Evolutionary conservation across 2,797 vertebrate species (phyloP).

Genomic region (Cyprinodon diabolis): DNA sequence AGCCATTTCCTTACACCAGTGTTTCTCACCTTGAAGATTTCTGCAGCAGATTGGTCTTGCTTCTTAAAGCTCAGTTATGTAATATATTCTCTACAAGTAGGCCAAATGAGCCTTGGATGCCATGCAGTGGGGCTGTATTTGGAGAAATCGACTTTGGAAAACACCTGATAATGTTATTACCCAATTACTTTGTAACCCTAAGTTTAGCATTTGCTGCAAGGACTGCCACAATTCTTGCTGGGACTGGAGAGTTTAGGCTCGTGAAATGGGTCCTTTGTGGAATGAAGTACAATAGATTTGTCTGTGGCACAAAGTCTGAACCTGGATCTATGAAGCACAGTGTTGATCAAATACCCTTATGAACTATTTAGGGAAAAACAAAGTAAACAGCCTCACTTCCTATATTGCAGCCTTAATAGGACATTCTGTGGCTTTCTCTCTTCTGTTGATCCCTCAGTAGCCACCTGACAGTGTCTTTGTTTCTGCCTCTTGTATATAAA

Average conservation of each 20-base stretch:
- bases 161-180: constrained; percentile 13
- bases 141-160: constrained; percentile 3
- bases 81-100: constrained; percentile 44
- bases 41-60: constrained; percentile 45
- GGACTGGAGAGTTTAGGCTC: too few species aligned
- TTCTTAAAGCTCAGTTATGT: constrained; percentile 42
- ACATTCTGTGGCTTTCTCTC: background rate
- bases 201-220: background rate
- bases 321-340: background rate
- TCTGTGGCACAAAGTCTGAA: background rate
- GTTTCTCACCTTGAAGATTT: constrained; percentile 51
- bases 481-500: too few species aligned
- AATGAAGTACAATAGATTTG: background rate
- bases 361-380: too few species aligned
- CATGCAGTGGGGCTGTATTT: constrained; percentile 12
- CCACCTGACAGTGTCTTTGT: too few species aligned
- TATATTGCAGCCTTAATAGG: background rate
- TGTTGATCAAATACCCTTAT: background rate
- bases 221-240: background rate
- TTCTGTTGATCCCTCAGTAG: background rate
- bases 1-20: constrained; percentile 28
- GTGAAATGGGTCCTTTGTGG: too few species aligned
- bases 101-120: constrained; percentile 33
- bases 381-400: background rate
- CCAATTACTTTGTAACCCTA: background rate